Base-by-base conservation (phyloP, 2,113 vertebrate genomes). In the Gasterosteus nipponicus region DNA sequence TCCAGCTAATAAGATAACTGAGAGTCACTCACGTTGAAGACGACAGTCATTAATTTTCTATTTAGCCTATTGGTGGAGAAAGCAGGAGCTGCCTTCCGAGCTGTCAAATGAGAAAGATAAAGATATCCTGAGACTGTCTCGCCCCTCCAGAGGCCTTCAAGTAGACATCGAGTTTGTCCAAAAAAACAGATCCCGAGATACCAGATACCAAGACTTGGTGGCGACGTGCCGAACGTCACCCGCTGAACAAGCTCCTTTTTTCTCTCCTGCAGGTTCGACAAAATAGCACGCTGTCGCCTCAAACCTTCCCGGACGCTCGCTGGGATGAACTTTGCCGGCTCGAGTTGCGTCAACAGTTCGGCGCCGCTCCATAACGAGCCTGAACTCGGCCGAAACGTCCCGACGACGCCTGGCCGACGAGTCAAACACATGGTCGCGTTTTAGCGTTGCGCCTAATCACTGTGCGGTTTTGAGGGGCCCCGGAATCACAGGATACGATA, bases 401-500 rank as follows among this genome's bases (percentile, higher is more conserved):
- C 22, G 49, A 86, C 77, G 63, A 41, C 31, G 38, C 49, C 22
- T 26, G 22, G 22, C 22, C 79, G 65, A 18, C 51, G 42, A 86
- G 76, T 66, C 66, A 73, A 35, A 61, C n/a, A 47, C 41, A 75
- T 86, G 76, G 70, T 73, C 19, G 66, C 41, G 22, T 59, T 78
- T 86, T 80, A 77, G 68, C 35, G 75, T 73, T 44, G 18, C 47
- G 42, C 71, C 71, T 83, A 83, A 92, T 93, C 83, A 86, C 33
- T 76, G 78, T 81, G 69, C 86, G 91, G 79, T 88, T 86, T 1
- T 80, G 81, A 35, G 80, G 81, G 86, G 78, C 72, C 69, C 57
- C 67, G 47, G 77, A 87, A 88, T 86, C 74, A 86, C 86, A 87
- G 87, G 69, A 86, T 79, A 66, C 69, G 3, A 75, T 89, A 82